Evolutionary conservation across 1,140 invertebrate genomes (phyloP).

Genomic region (Eueides isabella): DNA sequence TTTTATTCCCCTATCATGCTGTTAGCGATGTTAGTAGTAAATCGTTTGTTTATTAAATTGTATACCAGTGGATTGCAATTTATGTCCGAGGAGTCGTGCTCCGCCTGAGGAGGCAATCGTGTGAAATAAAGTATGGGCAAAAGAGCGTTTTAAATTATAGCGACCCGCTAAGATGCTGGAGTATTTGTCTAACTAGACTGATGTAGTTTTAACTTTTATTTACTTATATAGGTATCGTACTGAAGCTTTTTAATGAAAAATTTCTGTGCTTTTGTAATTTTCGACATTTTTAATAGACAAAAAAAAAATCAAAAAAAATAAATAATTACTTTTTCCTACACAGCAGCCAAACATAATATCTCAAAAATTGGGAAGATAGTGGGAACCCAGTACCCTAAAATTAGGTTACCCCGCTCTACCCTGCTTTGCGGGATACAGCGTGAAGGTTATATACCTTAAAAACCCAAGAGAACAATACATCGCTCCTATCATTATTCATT

Average conservation of each 20-base stretch:
- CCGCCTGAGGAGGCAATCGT: constrained; percentile 30
- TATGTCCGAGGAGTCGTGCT: constrained; percentile 25
- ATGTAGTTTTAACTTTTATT: background rate
- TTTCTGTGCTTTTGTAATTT: no score
- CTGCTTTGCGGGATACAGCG: background rate
- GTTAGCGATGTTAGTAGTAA: constrained; percentile 32
- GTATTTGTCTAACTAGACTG: background rate
- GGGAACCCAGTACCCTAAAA: no score
- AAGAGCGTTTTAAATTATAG: background rate
- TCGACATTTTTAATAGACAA: no score
- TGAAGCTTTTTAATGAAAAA: no score
- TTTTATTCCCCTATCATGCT: constrained; percentile 8
- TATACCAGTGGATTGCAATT: constrained; percentile 33
- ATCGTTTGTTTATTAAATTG: constrained; percentile 40
- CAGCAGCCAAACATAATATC: no score
- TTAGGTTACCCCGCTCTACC: no score
- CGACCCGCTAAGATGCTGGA: background rate
- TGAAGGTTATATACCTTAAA: background rate
- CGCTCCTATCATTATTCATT: constrained; percentile 18
- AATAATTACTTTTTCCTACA: no score
- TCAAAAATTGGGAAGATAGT: no score
- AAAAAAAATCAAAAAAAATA: no score
- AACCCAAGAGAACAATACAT: background rate
- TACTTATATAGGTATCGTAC: no score
- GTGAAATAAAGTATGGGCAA: constrained; percentile 13